These are phyloP conservation scores for Hemibagrus wyckioides DNA, from an alignment of 2,113 vertebrate genomes.

Conservation along the genomic window DNA sequence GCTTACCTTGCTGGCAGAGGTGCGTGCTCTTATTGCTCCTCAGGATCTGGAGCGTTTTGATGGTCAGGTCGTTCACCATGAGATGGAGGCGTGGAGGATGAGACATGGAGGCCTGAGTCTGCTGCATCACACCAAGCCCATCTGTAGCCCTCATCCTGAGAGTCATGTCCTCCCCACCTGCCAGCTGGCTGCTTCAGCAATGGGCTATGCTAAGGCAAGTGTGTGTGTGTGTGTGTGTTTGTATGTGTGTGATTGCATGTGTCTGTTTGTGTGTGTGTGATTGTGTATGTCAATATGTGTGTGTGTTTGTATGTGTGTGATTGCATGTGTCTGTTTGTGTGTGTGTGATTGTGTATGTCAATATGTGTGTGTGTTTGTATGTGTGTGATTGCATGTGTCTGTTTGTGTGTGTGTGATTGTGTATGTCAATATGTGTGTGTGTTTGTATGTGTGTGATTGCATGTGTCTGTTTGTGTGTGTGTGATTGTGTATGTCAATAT, in stretches of 20 bases:
- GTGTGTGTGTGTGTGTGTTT: constrained; percentile 24
- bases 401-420: constrained; percentile 29
- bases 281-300: constrained; percentile 4
- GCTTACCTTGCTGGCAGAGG: constrained; percentile 90
- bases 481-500: too few relatives aligned
- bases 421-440: too few relatives aligned
- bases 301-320: neutral
- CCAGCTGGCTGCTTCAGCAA: constrained; percentile 76
- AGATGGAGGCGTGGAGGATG: constrained; percentile 86
- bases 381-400: constrained; percentile 8
- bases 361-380: constrained; percentile 21
- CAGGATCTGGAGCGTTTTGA: constrained; percentile 90
- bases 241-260: constrained; percentile 9
- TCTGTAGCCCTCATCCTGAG: constrained; percentile 76
- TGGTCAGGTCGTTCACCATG: constrained; percentile 83
- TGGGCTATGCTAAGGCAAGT: constrained; percentile 78
- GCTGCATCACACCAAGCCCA: constrained; percentile 64
- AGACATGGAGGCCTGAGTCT: constrained; percentile 72
- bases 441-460: constrained; percentile 14
- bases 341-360: too few relatives aligned
- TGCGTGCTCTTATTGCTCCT: constrained; percentile 78
- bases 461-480: constrained; percentile 18
- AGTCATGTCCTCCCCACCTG: constrained; percentile 73
- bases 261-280: neutral
- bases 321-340: neutral